Base-by-base conservation (phyloP, 2,797 vertebrate genomes). In the Synaphobranchus kaupii region DNA sequence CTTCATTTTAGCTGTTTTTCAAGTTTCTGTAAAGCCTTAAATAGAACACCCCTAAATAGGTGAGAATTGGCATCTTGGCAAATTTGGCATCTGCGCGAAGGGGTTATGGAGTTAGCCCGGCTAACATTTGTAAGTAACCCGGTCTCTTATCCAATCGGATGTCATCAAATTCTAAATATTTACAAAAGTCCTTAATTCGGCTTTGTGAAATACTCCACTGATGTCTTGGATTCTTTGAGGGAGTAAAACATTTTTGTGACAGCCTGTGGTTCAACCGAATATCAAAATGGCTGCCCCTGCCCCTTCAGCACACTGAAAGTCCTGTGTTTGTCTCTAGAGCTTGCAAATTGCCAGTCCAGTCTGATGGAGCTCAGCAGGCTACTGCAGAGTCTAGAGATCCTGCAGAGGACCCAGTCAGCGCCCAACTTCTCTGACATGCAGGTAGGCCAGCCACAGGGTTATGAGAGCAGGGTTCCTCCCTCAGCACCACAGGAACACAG, bases 381-480 rank as follows among this genome's bases (percentile, higher is more conserved):
- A 88, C 95, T 99, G 92, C 98, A 99, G 94, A 99, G 97, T 94
- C 94, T 99, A 94, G 99, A 99, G 96, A 99, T 99, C 92, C 95
- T 99, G 63, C 99, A 99, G 91, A 97, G 98, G 94, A 99, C 99
- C 71, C 98, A 99, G 92, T 99, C 99, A 63, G 98, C 97, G 0
- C 99, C 99, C 76, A 99, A 98, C 93, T 99, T 99, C 94, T 98
- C 96, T 90, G 98, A 99, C 88, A 99, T 99, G 96, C 98, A 99
- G 99, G 99, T 99, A 96, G 95, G 92, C 86, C 22, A 50, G 76
- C 81, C 39, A 1, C 13, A 58, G 1, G 15, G 86, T 54, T 17
- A 47, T 34, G 60, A 8, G 25, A 88, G 66, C 56, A 25, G 31
- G 76, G 50, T 48, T 52, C 15, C n/a, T 22, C 39, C 63, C 15